Percentiles rank a stretch among this genome's conserved stretches.
Conservation (phyloP, 1,140 invertebrate genomes). For the Drosophila rufa region DNA sequence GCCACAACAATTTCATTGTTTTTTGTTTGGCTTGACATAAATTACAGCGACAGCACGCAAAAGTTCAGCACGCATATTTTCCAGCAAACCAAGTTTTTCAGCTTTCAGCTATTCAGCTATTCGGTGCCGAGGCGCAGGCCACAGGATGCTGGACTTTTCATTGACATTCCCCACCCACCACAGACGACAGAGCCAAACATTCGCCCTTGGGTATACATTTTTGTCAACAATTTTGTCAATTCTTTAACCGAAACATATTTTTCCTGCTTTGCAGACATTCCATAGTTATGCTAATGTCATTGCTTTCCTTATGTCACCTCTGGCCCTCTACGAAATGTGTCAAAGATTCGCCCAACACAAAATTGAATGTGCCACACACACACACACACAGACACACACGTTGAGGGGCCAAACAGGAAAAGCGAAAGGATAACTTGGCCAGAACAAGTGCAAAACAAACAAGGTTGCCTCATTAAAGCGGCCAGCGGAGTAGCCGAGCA, state of each 20-base stretch:
- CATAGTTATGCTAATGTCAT: conserved; percentile 58
- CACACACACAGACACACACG: not conserved
- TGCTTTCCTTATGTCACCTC: conserved; percentile 14
- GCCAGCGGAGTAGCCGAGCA: not conserved
- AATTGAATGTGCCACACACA: conserved; percentile 20
- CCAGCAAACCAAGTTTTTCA: conserved; percentile 28
- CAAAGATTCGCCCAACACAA: conserved; percentile 9
- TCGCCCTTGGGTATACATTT: conserved; percentile 29
- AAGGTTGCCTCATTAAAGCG: conserved; percentile 28
- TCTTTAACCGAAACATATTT: conserved; percentile 36
- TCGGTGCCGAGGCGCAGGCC: conserved; percentile 10
- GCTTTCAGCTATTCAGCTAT: conserved; percentile 35
- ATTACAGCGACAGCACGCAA: conserved; percentile 63
- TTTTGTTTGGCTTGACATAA: conserved; percentile 71
- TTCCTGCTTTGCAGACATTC: conserved; percentile 28
- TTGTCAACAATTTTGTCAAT: conserved; percentile 27
- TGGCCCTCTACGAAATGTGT: conserved; percentile 35
- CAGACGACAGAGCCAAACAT: not conserved
- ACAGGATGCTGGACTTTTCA: conserved; percentile 25
- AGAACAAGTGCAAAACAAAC: conserved; percentile 42
- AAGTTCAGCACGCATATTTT: conserved; percentile 66
- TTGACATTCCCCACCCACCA: conserved; percentile 26
- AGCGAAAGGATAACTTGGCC: conserved; percentile 31
- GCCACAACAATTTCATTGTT: conserved; percentile 66
- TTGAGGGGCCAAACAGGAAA: conserved; percentile 21